Conservation (phyloP, 1,140 invertebrate species). For the Pogonognathellus flavescens region DNA sequence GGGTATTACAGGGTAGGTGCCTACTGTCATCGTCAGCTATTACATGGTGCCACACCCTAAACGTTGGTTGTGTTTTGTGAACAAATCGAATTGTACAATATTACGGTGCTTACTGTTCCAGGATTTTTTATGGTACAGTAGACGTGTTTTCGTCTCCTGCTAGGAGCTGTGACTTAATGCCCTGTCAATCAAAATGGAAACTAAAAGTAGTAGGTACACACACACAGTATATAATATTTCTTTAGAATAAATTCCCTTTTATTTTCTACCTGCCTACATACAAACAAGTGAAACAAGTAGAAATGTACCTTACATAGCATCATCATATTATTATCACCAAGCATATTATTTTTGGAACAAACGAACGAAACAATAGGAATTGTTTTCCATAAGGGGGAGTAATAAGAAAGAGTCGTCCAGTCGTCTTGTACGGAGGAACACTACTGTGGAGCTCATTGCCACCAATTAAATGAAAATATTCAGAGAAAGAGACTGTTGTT, state of each 20-base stretch:
- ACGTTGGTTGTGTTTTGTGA: neutral
- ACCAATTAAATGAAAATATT: constrained; percentile 24
- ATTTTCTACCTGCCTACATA: neutral
- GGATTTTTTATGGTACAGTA: neutral
- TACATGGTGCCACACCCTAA: neutral
- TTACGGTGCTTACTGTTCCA: neutral
- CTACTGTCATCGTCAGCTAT: neutral
- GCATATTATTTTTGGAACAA: constrained; percentile 55
- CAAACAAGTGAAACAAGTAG: neutral
- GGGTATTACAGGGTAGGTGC: neutral
- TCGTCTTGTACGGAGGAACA: neutral
- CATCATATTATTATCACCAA: neutral
- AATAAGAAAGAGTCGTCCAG: neutral
- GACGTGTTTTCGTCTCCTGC: constrained; percentile 44
- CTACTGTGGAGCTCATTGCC: constrained; percentile 1
- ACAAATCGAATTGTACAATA: neutral
- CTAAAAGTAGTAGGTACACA: neutral
- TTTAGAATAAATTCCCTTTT: neutral
- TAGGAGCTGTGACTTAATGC: constrained; percentile 40
- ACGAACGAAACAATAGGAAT: constrained; percentile 42
- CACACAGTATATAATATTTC: neutral
- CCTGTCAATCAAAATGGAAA: constrained; percentile 54
- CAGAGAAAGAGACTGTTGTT: neutral
- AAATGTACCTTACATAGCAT: no score
- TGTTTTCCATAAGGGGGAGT: neutral